These are phyloP conservation scores for Panagrolaimus sp. DNA, from an alignment of 1,140 invertebrate species.

Conservation along the genomic window DNA sequence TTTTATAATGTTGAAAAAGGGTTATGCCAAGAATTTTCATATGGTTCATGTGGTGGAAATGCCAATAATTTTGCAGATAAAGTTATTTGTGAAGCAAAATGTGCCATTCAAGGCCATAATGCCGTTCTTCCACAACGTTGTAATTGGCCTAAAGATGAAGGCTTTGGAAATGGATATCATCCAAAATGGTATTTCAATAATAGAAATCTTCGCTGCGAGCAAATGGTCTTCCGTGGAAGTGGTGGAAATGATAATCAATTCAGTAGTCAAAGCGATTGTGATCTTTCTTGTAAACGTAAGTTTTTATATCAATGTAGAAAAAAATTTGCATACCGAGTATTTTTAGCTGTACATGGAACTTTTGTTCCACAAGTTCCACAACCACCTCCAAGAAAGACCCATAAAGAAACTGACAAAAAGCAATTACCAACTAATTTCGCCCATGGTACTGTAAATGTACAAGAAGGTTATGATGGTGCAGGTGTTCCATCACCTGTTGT, in stretches of 20 bases:
- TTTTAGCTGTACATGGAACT: no score
- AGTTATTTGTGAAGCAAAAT: constrained; percentile 71
- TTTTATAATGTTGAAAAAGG: constrained; percentile 71
- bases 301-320: not conserved
- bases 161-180: constrained; percentile 61
- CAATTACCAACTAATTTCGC: constrained; percentile 11
- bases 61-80: constrained; percentile 44
- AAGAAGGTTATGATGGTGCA: constrained; percentile 7
- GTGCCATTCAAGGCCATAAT: constrained; percentile 59
- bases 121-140: constrained; percentile 67
- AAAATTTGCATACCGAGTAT: no score
- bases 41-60: constrained; percentile 63
- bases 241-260: constrained; percentile 83
- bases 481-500: constrained; percentile 1
- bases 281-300: constrained; percentile 67
- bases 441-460: not conserved
- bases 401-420: constrained; percentile 11
- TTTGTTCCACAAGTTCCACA: no score
- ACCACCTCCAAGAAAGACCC: not conserved
- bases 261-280: constrained; percentile 74
- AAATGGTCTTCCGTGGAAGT: constrained; percentile 70
- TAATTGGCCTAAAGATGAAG: constrained; percentile 69
- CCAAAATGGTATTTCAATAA: constrained; percentile 73
- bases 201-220: constrained; percentile 71
- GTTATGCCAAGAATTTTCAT: constrained; percentile 73